These are phyloP conservation scores for Panurus biarmicus DNA, from an alignment of 2,113 vertebrate genomes.

Conservation along the genomic window DNA sequence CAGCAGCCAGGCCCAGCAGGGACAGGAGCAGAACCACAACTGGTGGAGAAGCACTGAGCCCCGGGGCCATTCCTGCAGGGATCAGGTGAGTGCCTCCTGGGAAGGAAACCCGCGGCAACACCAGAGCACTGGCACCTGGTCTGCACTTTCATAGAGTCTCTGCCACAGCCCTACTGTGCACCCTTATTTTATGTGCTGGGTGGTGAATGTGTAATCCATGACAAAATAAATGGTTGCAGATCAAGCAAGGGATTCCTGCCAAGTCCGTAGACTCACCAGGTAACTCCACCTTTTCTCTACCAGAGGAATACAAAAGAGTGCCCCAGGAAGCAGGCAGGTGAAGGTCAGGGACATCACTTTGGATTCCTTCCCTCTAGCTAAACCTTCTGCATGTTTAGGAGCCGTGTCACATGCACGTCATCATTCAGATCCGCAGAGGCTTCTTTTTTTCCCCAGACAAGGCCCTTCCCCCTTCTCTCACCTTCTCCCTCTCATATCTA, in stretches of 20 bases:
- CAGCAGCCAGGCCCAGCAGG: not conserved
- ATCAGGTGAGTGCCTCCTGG: no score
- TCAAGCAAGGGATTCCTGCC: no score
- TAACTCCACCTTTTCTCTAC: not conserved
- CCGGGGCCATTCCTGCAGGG: not conserved
- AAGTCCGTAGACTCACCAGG: not conserved
- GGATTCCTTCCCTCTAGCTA: not conserved
- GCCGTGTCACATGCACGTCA: not conserved
- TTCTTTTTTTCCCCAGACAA: not conserved
- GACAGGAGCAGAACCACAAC: not conserved
- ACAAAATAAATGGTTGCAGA: not conserved
- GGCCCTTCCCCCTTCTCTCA: not conserved
- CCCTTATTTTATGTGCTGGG: not conserved
- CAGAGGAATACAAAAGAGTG: no score
- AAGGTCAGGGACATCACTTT: not conserved
- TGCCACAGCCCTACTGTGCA: not conserved
- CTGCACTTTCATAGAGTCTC: accelerated
- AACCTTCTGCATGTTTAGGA: no score
- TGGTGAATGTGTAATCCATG: not conserved
- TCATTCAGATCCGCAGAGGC: accelerated
- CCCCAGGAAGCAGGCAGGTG: accelerated
- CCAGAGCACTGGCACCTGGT: accelerated
- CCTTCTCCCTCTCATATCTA: no score
- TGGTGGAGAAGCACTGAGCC: accelerated
- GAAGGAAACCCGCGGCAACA: not conserved